Percentiles rank a stretch among this genome's conserved stretches.
phyloP scores from a whole-genome alignment of 2,888 invertebrate genomes.

The Osmoderma eremita region DNA sequence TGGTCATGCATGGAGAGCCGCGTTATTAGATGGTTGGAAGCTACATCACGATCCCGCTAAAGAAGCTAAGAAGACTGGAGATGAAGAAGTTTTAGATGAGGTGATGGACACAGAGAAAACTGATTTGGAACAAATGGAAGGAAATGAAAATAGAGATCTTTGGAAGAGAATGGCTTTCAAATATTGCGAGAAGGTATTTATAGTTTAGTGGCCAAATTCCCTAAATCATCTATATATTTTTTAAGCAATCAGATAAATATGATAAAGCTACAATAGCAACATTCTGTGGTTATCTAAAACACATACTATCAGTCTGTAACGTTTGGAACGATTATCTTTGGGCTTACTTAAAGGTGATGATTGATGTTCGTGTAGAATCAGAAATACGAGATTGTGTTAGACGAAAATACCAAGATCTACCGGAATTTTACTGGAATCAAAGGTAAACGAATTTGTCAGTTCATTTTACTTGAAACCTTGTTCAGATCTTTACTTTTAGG shows the following conservation, averaged over 20 bases:
- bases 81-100: slow-evolving; percentile 60
- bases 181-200: slow-evolving; percentile 57
- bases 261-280: slow-evolving; percentile 78
- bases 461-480: not conserved
- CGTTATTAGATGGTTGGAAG: slow-evolving; percentile 90
- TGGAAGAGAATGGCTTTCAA: slow-evolving; percentile 82
- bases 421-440: slow-evolving; percentile 76
- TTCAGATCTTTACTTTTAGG: slow-evolving; percentile 60
- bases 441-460: slow-evolving; percentile 54
- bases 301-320: slow-evolving; percentile 79
- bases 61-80: slow-evolving; percentile 62
- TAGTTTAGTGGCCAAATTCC: too few relatives aligned
- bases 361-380: slow-evolving; percentile 86
- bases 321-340: slow-evolving; percentile 92
- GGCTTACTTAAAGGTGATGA: slow-evolving; percentile 84
- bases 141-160: slow-evolving; percentile 83
- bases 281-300: slow-evolving; percentile 84
- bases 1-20: slow-evolving; percentile 93
- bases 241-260: slow-evolving; percentile 68
- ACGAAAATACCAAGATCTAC: slow-evolving; percentile 68
- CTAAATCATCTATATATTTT: too few relatives aligned
- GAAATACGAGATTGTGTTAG: slow-evolving; percentile 73
- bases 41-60: slow-evolving; percentile 88
- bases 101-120: slow-evolving; percentile 55
- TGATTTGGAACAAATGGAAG: slow-evolving; percentile 73